These are phyloP conservation scores for Danionella cerebrum DNA, from an alignment of 2,113 vertebrate species.

Conservation along the genomic window DNA sequence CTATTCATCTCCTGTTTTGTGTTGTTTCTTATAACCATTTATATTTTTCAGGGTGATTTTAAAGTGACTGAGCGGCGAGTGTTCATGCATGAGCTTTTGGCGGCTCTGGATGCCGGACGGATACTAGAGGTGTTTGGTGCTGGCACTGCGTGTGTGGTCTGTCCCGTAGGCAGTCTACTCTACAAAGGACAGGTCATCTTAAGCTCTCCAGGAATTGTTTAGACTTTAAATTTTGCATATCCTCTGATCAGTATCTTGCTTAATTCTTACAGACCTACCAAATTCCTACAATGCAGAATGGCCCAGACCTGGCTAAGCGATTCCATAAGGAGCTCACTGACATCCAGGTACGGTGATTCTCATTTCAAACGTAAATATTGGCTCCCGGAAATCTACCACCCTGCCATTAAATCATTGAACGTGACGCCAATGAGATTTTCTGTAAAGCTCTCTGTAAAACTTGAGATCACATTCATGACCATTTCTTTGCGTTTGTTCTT, in stretches of 20 bases:
- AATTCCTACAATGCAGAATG: slow-evolving; percentile 83
- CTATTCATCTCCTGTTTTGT: neutral
- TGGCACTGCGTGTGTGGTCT: slow-evolving; percentile 83
- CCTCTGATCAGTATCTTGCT: neutral
- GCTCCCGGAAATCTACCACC: no score
- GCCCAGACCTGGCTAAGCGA: slow-evolving; percentile 71
- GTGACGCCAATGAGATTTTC: no score
- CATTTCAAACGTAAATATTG: no score
- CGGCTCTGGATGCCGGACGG: slow-evolving; percentile 60
- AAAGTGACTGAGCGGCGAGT: slow-evolving; percentile 68
- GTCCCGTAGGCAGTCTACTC: slow-evolving; percentile 75
- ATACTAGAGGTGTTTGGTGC: slow-evolving; percentile 80
- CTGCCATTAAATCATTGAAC: no score
- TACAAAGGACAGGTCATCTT: slow-evolving; percentile 74
- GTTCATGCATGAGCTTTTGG: slow-evolving; percentile 66
- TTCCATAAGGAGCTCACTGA: slow-evolving; percentile 77
- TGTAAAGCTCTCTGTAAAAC: no score
- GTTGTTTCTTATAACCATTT: neutral
- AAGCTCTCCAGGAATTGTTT: no score
- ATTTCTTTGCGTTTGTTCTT: neutral
- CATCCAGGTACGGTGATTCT: slow-evolving; percentile 69
- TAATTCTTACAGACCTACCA: slow-evolving; percentile 57
- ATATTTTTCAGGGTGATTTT: slow-evolving; percentile 69
- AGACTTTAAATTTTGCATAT: no score
- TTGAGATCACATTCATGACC: neutral